A percentile compares a stretch with the other conserved stretches of the same genome.
phyloP scores from a whole-genome alignment of 2,797 vertebrate species.

The Sebastes diaconus region DNA sequence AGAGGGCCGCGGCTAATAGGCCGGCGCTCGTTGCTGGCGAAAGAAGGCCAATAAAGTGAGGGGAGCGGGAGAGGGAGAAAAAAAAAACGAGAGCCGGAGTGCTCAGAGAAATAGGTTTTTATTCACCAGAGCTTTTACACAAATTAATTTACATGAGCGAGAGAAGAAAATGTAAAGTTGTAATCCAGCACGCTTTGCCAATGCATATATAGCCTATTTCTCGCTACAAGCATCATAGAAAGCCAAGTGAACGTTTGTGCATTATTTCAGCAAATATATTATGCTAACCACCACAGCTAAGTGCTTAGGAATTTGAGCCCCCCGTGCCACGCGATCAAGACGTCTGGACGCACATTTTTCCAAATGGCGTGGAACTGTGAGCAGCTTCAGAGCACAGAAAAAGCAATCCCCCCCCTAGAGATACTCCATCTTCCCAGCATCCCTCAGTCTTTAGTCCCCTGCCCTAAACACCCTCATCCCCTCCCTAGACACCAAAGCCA shows the following conservation, averaged over 20 bases:
- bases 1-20: slow-evolving; percentile 74
- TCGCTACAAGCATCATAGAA: slow-evolving; percentile 61
- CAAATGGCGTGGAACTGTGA: slow-evolving; percentile 24
- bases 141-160: slow-evolving; percentile 78
- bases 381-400: slow-evolving; percentile 30
- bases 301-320: slow-evolving; percentile 60
- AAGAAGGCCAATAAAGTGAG: slow-evolving; percentile 73
- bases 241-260: slow-evolving; percentile 67
- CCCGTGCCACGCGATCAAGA: slow-evolving; percentile 28
- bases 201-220: slow-evolving; percentile 50
- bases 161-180: slow-evolving; percentile 70
- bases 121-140: slow-evolving; percentile 74
- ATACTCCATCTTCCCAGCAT: slow-evolving; percentile 46
- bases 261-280: slow-evolving; percentile 71
- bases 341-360: slow-evolving; percentile 37
- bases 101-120: slow-evolving; percentile 71
- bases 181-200: slow-evolving; percentile 66
- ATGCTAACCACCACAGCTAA: slow-evolving; percentile 69
- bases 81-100: slow-evolving; percentile 36
- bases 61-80: slow-evolving; percentile 6
- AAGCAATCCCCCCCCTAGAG: slow-evolving; percentile 34
- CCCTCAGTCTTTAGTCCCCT: slow-evolving; percentile 56
- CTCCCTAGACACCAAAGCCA: slow-evolving; percentile 69
- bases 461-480: slow-evolving; percentile 62
- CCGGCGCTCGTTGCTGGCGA: slow-evolving; percentile 63